Base-by-base conservation (phyloP, 1,140 invertebrate species). In the Calycopis cecrops region DNA sequence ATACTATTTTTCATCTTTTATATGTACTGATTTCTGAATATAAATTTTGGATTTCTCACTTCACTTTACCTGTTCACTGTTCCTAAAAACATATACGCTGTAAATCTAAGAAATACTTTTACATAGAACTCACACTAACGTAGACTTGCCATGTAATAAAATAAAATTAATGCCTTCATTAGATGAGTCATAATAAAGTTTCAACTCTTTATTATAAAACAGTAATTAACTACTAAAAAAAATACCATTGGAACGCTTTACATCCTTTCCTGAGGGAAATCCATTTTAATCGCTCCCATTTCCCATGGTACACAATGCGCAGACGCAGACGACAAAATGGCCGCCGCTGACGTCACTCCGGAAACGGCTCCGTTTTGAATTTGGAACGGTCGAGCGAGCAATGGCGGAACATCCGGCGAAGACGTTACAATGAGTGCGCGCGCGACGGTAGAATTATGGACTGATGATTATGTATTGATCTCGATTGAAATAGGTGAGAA, bases 301-400 rank as follows among this genome's bases (percentile, higher is more conserved):
- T 81, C 79, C 79, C 79, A 81, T 80, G 73, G 59, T 28, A 52
- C 55, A 78, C 73, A 78, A 73, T 77, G 78, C 71, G 63, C 72
- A 69, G 69, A 69, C 71, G 73, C 70, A 76, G 81, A 75, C 78
- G 79, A 74, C 76, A 86, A 86, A 82, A 86, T 86, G 83, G 83
- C 83, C 57, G 71, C 52, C 69, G 67, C 35, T 85, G 83, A 84
- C 80, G 80, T 84, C 80, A 82, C 73, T 66, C 79, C 83, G 83
- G 83, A 86, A 86, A 73, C 74, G 69, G 71, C 83, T 84, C 80
- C 83, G 80, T 84, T 84, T 80, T 82, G 77, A 85, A 83, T 86
- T 86, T 76, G 76, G 77, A 81, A 82, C 80, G 83, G 80, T 86
- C 82, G 79, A 86, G 74, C 79, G 79, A 76, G 77, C 82, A 86